Evolutionary conservation across 2,113 vertebrate species (phyloP).

Genomic region (Tachysurus fulvidraco): DNA sequence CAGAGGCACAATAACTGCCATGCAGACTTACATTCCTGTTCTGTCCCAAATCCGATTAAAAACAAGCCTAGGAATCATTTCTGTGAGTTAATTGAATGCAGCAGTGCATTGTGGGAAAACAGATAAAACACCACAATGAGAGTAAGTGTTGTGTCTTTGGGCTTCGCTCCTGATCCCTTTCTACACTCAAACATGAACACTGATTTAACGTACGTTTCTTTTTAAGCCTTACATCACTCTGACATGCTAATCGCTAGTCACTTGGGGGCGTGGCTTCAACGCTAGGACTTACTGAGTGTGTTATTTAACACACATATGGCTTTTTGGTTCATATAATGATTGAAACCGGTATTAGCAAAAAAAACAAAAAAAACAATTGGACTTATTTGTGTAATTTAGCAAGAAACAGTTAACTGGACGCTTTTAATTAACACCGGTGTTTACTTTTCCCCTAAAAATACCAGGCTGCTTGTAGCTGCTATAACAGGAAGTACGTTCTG

Average conservation of each 20-base stretch:
- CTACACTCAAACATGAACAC: neutral
- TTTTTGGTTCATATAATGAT: neutral
- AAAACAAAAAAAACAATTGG: neutral
- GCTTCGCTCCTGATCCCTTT: neutral
- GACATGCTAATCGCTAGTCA: neutral
- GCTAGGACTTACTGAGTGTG: neutral
- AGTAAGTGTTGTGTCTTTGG: neutral
- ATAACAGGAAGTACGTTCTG: no score
- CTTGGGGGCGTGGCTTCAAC: neutral
- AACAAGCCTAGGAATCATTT: neutral
- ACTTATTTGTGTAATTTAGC: neutral
- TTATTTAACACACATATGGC: neutral
- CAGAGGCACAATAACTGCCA: neutral
- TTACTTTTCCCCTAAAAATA: no score
- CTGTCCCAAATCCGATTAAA: constrained; percentile 17
- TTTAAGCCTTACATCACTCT: neutral
- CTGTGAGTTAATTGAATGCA: neutral
- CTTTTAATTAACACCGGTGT: no score
- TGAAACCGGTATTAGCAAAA: neutral
- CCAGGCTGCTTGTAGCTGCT: no score
- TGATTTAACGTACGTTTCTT: neutral
- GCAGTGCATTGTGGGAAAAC: neutral
- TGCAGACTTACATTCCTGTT: neutral
- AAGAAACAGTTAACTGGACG: neutral
- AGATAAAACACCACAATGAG: neutral